Evolutionary conservation across 1,140 invertebrate genomes (phyloP).

Genomic region (Penaeus indicus): DNA sequence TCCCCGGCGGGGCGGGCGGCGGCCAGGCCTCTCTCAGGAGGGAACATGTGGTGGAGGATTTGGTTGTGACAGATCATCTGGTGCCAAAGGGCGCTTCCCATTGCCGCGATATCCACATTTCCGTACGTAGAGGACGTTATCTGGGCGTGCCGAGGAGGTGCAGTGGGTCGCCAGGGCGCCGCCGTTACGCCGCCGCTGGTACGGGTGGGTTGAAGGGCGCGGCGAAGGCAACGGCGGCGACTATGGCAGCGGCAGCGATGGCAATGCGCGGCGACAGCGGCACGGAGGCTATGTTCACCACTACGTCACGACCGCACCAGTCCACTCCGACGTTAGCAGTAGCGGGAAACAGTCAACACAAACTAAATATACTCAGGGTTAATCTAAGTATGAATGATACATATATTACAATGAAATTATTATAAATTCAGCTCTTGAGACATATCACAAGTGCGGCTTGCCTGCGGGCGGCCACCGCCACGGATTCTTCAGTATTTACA

Average conservation of each 20-base stretch:
- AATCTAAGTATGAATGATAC: slow-evolving; percentile 63
- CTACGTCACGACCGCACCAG: slow-evolving; percentile 41
- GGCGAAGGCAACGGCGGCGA: slow-evolving; percentile 36
- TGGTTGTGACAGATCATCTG: no score
- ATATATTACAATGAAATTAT: slow-evolving; percentile 64
- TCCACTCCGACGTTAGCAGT: slow-evolving; percentile 52
- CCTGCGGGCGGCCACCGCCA: slow-evolving; percentile 43
- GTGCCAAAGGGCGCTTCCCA: no score
- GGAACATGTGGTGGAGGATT: no score
- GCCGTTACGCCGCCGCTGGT: background rate
- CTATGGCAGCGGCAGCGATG: slow-evolving; percentile 12
- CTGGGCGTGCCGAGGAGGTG: no score
- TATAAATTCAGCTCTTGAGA: slow-evolving; percentile 63
- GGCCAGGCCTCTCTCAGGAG: background rate
- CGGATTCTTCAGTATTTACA: slow-evolving; percentile 59
- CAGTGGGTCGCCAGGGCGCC: background rate
- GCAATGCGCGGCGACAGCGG: slow-evolving; percentile 13
- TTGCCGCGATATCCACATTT: no score
- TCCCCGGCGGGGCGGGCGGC: slow-evolving; percentile 13
- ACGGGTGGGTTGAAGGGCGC: slow-evolving; percentile 17
- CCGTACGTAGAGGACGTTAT: no score
- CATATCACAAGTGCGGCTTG: slow-evolving; percentile 61
- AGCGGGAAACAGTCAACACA: slow-evolving; percentile 61
- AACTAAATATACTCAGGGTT: slow-evolving; percentile 64
- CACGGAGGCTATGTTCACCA: slow-evolving; percentile 35